These are phyloP conservation scores for Andrena chrysosceles DNA, from an alignment of 2,888 invertebrate genomes.

Conservation along the genomic window DNA sequence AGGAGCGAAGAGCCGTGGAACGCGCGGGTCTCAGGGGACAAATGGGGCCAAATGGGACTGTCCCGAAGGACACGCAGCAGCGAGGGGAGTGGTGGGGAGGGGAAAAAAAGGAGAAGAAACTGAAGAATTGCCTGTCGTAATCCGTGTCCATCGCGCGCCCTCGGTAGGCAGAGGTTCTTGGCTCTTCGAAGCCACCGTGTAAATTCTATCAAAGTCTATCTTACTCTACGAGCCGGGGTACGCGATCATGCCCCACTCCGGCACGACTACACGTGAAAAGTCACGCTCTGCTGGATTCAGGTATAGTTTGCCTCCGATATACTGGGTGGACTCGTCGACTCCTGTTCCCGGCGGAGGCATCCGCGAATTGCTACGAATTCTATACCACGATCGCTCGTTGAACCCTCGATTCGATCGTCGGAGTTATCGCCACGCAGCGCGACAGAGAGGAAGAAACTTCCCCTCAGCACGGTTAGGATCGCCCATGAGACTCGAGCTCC, in stretches of 20 bases:
- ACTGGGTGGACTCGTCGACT: conserved; percentile 74
- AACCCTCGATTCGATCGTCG: background rate
- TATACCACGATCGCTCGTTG: background rate
- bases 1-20: conserved; percentile 5
- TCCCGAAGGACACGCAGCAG: conserved; percentile 38
- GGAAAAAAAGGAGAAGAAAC: conserved; percentile 34
- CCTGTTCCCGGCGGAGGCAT: conserved; percentile 1
- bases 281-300: conserved; percentile 80
- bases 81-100: background rate
- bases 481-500: no score
- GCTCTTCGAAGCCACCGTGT: conserved; percentile 70
- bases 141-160: conserved; percentile 62
- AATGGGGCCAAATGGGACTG: conserved; percentile 45
- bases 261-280: conserved; percentile 80
- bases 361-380: background rate
- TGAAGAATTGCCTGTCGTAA: conserved; percentile 66
- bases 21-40: conserved; percentile 42
- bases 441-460: background rate
- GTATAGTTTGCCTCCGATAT: conserved; percentile 73
- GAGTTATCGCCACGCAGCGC: background rate
- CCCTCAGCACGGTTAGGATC: background rate
- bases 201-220: conserved; percentile 78
- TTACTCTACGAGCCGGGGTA: conserved; percentile 67
- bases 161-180: conserved; percentile 63
- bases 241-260: conserved; percentile 71